Evolutionary conservation across 1,140 invertebrate species (phyloP).

Genomic region (Heliconius hewitsoni): DNA sequence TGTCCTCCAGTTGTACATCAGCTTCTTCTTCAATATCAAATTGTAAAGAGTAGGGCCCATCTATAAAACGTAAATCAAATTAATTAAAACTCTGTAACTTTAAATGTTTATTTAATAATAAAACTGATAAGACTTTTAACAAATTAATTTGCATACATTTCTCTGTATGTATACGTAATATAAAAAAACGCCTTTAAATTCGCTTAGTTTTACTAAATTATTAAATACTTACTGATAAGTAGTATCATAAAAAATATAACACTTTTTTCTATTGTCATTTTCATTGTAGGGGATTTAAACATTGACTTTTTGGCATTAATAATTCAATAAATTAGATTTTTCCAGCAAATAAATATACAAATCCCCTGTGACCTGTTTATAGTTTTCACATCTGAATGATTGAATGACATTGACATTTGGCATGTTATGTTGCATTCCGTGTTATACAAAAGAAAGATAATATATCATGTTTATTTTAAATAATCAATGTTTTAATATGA

Average conservation of each 20-base stretch:
- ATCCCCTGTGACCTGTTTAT: neutral
- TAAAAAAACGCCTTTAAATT: neutral
- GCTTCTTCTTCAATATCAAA: conserved; percentile 67
- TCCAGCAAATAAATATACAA: conserved; percentile 8
- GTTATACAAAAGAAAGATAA: neutral
- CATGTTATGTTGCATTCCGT: neutral
- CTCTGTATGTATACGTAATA: neutral
- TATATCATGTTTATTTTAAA: neutral
- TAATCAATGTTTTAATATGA: neutral
- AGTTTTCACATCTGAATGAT: neutral
- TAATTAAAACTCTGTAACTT: conserved; percentile 10
- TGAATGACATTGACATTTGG: conserved; percentile 14
- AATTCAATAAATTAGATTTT: neutral
- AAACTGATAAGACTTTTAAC: neutral
- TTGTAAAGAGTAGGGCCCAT: conserved; percentile 46
- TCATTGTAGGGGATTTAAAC: neutral
- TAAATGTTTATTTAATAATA: neutral
- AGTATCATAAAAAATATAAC: conserved; percentile 14
- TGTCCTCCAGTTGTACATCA: conserved; percentile 35
- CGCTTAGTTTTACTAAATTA: neutral
- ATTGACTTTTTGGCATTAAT: neutral
- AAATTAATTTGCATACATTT: neutral
- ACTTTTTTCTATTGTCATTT: neutral
- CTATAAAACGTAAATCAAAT: conserved; percentile 44
- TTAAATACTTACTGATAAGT: conserved; percentile 27